These are phyloP conservation scores for Epizoanthus fatuus DNA, from an alignment of 92 coral and sea anemone genomes.

Conservation along the genomic window DNA sequence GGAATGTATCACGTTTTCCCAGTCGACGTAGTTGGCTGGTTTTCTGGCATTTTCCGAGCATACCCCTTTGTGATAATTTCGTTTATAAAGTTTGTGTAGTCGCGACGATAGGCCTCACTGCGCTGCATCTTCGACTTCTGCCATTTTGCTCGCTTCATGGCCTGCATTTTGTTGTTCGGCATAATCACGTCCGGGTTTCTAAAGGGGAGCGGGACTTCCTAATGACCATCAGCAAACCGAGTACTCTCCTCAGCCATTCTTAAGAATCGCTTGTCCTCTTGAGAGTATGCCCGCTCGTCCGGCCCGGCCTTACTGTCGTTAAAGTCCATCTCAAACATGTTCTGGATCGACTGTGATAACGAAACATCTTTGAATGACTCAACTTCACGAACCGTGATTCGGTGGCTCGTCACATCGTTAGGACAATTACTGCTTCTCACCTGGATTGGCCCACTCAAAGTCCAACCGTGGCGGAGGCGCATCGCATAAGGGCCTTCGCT, in stretches of 20 bases:
- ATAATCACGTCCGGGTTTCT: slow-evolving; percentile 19
- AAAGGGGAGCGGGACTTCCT: slow-evolving; percentile 41
- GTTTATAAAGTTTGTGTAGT: slow-evolving; percentile 48
- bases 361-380: slow-evolving; percentile 60
- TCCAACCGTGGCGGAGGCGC: slow-evolving; percentile 47
- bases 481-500: neutral
- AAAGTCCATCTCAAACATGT: slow-evolving; percentile 62
- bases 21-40: neutral
- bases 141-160: slow-evolving; percentile 45
- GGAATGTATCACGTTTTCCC: too few relatives aligned
- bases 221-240: slow-evolving; percentile 29
- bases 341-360: slow-evolving; percentile 47
- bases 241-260: slow-evolving; percentile 21
- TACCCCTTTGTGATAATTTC: slow-evolving; percentile 60
- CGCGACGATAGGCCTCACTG: slow-evolving; percentile 27
- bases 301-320: slow-evolving; percentile 42
- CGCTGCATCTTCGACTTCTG: slow-evolving; percentile 55
- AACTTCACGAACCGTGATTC: slow-evolving; percentile 51
- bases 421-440: slow-evolving; percentile 76
- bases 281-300: slow-evolving; percentile 51
- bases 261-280: slow-evolving; percentile 55
- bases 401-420: slow-evolving; percentile 52
- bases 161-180: slow-evolving; percentile 49
- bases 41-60: slow-evolving; percentile 41
- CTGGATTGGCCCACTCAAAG: slow-evolving; percentile 27